These are phyloP conservation scores for Tenrec ecaudatus DNA, from an alignment of 2,113 vertebrate species.

Conservation along the genomic window DNA sequence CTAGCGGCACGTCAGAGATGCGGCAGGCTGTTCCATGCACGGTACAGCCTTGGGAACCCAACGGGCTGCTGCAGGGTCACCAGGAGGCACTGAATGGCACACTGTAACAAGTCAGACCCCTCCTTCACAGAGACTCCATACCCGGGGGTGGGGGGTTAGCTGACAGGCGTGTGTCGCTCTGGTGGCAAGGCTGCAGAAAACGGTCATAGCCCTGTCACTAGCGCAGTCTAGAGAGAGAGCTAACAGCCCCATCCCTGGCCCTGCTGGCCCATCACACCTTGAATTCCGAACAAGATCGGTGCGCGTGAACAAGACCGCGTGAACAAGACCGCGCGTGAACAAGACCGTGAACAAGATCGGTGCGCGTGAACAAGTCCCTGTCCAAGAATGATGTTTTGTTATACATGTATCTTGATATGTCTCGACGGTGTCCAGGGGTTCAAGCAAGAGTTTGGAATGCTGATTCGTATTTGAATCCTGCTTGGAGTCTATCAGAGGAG, in stretches of 20 bases:
- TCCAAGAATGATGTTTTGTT: too few species aligned
- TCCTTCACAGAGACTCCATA: background rate
- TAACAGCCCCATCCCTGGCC: background rate
- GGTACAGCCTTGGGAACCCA: background rate
- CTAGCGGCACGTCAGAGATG: background rate
- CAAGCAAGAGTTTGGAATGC: too few species aligned
- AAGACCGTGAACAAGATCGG: too few species aligned
- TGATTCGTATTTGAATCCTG: too few species aligned
- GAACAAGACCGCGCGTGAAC: too few species aligned
- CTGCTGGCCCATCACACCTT: background rate
- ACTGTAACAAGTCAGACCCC: background rate
- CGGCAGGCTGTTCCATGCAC: background rate
- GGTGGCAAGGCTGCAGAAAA: background rate
- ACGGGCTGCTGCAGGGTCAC: background rate
- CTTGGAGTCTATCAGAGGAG: too few species aligned
- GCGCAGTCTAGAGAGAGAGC: background rate
- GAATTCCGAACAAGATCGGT: too few species aligned
- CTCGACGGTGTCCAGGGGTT: too few species aligned
- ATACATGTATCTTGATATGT: too few species aligned
- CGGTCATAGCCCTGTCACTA: background rate
- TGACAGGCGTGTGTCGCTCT: background rate
- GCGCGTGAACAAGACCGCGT: too few species aligned
- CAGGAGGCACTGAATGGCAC: background rate
- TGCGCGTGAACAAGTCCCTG: too few species aligned
- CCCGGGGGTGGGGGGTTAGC: background rate